Percentiles rank a stretch among this genome's conserved stretches.
phyloP scores from a whole-genome alignment of 2,797 vertebrate genomes.

The Rachycentron canadum region DNA sequence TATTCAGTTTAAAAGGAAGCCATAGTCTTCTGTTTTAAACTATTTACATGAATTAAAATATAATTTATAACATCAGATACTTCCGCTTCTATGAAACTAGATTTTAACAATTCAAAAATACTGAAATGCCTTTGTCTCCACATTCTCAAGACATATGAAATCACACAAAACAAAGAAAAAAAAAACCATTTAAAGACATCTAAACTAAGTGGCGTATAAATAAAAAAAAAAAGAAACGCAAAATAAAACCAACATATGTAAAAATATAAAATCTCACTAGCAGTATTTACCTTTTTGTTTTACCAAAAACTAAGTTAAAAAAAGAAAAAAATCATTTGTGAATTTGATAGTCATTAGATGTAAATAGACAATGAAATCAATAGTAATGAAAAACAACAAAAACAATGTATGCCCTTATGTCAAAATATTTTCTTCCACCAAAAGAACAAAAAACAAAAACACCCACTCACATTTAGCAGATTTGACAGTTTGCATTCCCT shows the following conservation, averaged over 20 bases:
- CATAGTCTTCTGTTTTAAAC: slow-evolving; percentile 92
- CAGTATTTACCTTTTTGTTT: slow-evolving; percentile 83
- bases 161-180: slow-evolving; percentile 90
- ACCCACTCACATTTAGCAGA: slow-evolving; percentile 68
- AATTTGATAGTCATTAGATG: slow-evolving; percentile 88
- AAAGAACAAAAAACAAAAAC: slow-evolving; percentile 30
- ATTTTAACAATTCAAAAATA: slow-evolving; percentile 99
- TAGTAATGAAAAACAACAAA: slow-evolving; percentile 73
- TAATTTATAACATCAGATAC: slow-evolving; percentile 99
- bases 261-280: slow-evolving; percentile 92
- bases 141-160: slow-evolving; percentile 92
- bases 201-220: slow-evolving; percentile 96
- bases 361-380: slow-evolving; percentile 81
- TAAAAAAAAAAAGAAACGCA: slow-evolving; percentile 88
- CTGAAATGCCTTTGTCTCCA: slow-evolving; percentile 94
- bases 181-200: slow-evolving; percentile 89
- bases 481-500: slow-evolving; percentile 70
- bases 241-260: slow-evolving; percentile 88
- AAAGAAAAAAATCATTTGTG: slow-evolving; percentile 77
- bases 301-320: slow-evolving; percentile 87
- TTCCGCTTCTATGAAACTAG: slow-evolving; percentile 99
- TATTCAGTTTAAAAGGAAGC: slow-evolving; percentile 97
- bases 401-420: slow-evolving; percentile 85
- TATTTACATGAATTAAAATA: slow-evolving; percentile 99
- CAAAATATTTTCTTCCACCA: slow-evolving; percentile 73